Evolutionary conservation across 2,888 invertebrate genomes (phyloP), one percentile per base, ranked within the genome.

Genomic region (Diarsia rubi): DNA sequence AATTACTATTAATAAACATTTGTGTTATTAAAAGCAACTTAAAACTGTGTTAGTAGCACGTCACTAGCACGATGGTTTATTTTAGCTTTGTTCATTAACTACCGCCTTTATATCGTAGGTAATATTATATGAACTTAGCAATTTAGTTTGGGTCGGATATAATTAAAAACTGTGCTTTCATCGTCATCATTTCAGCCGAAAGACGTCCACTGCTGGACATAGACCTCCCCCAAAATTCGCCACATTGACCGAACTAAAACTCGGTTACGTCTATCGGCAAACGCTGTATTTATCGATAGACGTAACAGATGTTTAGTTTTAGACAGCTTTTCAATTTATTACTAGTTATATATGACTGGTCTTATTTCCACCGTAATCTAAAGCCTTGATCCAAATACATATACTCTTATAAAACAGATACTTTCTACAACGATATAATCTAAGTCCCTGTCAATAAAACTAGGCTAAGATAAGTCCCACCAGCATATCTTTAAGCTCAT

Each of bases 401-500:
- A 12, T 14, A 31, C 14, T 60, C 44, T 24, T 44, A 37, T 54
- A 44, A 21, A 60, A 68, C 8, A 21, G 6, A 44, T n/a, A 44
- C 27, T 27, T 49, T 59, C 47, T 31, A 52, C 21, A n/a, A 27
- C n/a, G 52, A 67, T 42, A n/a, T 11, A 37, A 54, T 74, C 24
- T 77, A 19, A 77, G 68, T 3, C 6, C 27, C 19, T 45, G 19
- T 45, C 19, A 44, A 12, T 31, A 19, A 0, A 42, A 42, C 71
- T 75, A 59, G 27, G n/a, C 27, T 52, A 3, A 8, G 14, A 80
- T 66, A 66, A 79, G 24, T 62, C 1, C 52, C 31, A 31, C 52
- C n/a, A 75, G 37, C 6, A 52, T 47, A 60, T 66, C 69, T 57
- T 63, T 3, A 21, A 66, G 37, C 49, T 75, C 49, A 77, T 79